Conservation (phyloP, 2,888 invertebrate genomes). For the Cylindroiulus punctatus region DNA sequence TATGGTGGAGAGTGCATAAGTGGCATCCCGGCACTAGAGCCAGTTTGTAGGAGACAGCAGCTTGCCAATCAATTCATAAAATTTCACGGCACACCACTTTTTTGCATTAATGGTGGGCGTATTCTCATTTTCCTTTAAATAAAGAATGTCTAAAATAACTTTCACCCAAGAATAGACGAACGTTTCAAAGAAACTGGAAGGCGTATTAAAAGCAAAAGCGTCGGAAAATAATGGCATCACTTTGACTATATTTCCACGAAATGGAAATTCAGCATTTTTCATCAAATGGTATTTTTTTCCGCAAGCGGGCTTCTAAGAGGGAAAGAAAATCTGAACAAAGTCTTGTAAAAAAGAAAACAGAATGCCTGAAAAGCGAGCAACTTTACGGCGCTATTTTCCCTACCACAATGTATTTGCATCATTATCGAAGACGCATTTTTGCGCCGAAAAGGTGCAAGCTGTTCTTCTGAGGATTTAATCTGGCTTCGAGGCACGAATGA, state of each 20-base stretch:
- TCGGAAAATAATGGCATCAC: constrained; percentile 21
- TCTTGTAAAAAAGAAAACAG: background rate
- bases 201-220: constrained; percentile 31
- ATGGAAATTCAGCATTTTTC: constrained; percentile 44
- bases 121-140: constrained; percentile 5
- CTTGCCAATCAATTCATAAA: constrained; percentile 19
- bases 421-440: constrained; percentile 42
- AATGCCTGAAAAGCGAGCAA: background rate
- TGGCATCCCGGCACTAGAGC: background rate
- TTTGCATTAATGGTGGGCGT: constrained; percentile 29
- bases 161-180: background rate
- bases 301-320: background rate
- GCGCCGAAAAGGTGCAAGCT: constrained; percentile 39
- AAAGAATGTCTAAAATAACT: constrained; percentile 36
- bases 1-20: background rate
- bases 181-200: background rate
- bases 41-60: background rate
- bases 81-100: background rate
- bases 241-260: constrained; percentile 30
- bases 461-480: constrained; percentile 48
- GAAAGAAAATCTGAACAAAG: background rate
- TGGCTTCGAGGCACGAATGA: constrained; percentile 51
- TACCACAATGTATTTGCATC: constrained; percentile 35
- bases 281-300: background rate
- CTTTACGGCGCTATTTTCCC: background rate